Base-by-base conservation (phyloP, 53 echinoderm and acorn worm genomes). In the Holothuria scabra region DNA sequence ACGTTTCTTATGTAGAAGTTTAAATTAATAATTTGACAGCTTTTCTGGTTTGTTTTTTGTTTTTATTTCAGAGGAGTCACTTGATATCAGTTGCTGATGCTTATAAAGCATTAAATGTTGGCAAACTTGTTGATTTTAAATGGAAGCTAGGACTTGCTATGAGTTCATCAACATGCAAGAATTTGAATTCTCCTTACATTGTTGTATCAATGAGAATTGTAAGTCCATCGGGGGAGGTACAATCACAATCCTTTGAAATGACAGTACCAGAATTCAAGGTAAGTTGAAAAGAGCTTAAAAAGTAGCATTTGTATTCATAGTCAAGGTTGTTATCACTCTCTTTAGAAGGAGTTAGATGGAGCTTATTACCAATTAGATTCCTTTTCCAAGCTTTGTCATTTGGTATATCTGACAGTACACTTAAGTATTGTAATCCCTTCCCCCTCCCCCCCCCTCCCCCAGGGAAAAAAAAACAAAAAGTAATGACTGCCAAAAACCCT, bases 71-170 rank as follows among this genome's bases (percentile, higher is more conserved):
- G 92, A 90, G 88, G 0, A 65, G 84, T 56, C 25, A 88, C 3
- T 25, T 95, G 25, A 72, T 65, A 74, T 84, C 92, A 25, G 64
- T 89, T 20, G 88, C 85, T 31, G 52, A 85, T 31, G 87, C 88
- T 58, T 79, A 86, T 24, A 67, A 76, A 52, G 65, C 92, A 37
- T 87, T 95, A 3, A 89, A 89, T 22, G 89, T 95, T 34, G 95
- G 95, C 55, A 88, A 93, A 79, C 84, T 95, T 25, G 86, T 95
- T 22, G 95, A 95, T 59, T 82, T 95, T 65, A 76, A 86, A 61
- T 95, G 95, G 95, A 95, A 95, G 74, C 85, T 95, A 31, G 95
- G 95, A 2, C 88, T 95, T 14, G 95, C 89, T 35, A 93, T 95
- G 93, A 93, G 88, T 48, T 93, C 95, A 38, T 86, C 90, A 59